Evolutionary conservation across 2,113 vertebrate species (phyloP).

Genomic region (Antechinus stuartii): DNA sequence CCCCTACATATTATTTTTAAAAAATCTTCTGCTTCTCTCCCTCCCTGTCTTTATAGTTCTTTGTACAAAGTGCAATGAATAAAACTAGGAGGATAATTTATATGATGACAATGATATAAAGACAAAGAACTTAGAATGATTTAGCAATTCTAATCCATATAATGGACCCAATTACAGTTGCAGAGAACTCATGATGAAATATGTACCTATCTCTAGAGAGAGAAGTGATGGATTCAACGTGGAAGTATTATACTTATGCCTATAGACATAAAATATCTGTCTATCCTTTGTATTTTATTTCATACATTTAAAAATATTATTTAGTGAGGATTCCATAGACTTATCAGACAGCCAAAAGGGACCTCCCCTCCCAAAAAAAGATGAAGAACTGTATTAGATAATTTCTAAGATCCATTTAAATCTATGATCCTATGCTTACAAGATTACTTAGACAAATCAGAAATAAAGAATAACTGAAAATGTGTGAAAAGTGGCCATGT

Average conservation of each 20-base stretch:
- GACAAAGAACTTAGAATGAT: not conserved
- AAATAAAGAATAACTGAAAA: not conserved
- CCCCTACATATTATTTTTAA: too few relatives aligned
- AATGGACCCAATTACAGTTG: not conserved
- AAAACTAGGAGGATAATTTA: not conserved
- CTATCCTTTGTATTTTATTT: not conserved
- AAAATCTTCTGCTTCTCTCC: not conserved
- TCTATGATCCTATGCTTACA: not conserved
- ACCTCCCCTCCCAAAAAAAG: not conserved
- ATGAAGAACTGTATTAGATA: not conserved
- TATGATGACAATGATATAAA: not conserved
- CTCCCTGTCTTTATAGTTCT: not conserved
- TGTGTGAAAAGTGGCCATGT: not conserved
- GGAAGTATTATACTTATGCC: not conserved
- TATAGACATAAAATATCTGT: not conserved
- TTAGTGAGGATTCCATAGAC: not conserved
- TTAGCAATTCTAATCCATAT: not conserved
- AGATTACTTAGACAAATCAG: not conserved
- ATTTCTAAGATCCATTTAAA: not conserved
- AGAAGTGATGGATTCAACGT: not conserved
- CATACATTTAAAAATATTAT: not conserved
- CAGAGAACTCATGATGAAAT: not conserved
- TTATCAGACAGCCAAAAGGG: not conserved
- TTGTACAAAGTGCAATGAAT: not conserved
- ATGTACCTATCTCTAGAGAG: not conserved